Conservation (phyloP, 2,113 vertebrate genomes). For the Brienomyrus brachyistius region DNA sequence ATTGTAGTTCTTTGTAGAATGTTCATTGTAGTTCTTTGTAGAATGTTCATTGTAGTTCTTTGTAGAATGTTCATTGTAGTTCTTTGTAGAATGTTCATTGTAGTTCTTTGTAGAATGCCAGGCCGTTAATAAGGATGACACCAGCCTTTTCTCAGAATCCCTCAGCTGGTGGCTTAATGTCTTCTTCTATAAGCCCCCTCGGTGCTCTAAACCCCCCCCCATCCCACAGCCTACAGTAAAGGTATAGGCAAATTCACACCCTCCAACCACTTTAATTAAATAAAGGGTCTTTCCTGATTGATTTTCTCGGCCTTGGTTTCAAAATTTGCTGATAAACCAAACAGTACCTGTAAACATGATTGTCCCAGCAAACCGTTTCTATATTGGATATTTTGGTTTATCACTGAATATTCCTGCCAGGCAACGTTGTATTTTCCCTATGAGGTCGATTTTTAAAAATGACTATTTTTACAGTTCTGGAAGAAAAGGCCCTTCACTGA, state of each 20-base stretch:
- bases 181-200: neutral
- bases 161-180: neutral
- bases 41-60: neutral
- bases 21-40: neutral
- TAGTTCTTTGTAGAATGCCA: neutral
- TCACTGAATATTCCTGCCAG: neutral
- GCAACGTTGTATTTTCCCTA: neutral
- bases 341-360: conserved; percentile 7
- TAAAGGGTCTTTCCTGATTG: neutral
- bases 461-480: neutral
- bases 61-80: neutral
- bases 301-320: conserved; percentile 8
- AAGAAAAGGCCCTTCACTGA: neutral
- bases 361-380: neutral
- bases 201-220: neutral
- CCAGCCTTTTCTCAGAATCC: neutral
- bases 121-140: neutral
- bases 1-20: neutral
- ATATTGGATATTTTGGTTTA: conserved; percentile 11
- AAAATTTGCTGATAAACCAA: conserved; percentile 7
- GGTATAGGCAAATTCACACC: neutral
- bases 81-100: no score
- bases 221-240: neutral
- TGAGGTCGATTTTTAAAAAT: neutral
- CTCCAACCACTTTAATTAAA: neutral